Percentiles rank a stretch among this genome's conserved stretches.
phyloP scores from a whole-genome alignment of 2,888 invertebrate genomes.

The Abscondita cerata region DNA sequence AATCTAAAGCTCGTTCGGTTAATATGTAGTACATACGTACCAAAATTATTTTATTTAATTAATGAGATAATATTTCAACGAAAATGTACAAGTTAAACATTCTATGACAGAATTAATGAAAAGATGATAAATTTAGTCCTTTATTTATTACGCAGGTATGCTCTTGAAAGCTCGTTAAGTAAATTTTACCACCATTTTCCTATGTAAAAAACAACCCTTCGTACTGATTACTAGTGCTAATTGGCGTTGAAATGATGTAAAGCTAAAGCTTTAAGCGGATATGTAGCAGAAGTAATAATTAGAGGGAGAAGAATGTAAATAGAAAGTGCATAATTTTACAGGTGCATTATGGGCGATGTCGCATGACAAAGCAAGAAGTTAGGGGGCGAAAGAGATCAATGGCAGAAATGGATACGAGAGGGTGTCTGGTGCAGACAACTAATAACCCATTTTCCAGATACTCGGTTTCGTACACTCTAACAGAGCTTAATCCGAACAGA shows the following conservation, averaged over 20 bases:
- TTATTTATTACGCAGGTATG: constrained; percentile 13
- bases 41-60: constrained; percentile 1
- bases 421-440: constrained; percentile 45
- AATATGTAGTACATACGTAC: too few species aligned
- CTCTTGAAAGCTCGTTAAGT: constrained; percentile 19
- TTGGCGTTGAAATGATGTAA: constrained; percentile 10
- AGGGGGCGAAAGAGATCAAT: constrained; percentile 42
- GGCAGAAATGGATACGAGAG: constrained; percentile 35
- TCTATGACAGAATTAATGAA: neutral
- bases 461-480: constrained; percentile 38
- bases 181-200: constrained; percentile 15
- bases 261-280: constrained; percentile 5
- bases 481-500: constrained; percentile 32
- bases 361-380: constrained; percentile 39
- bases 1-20: too few species aligned
- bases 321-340: constrained; percentile 23
- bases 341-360: constrained; percentile 28
- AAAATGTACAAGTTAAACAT: neutral
- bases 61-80: constrained; percentile 8
- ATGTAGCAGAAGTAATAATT: constrained; percentile 15
- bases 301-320: neutral
- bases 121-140: constrained; percentile 5
- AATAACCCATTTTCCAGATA: constrained; percentile 47
- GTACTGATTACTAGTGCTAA: constrained; percentile 1
- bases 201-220: constrained; percentile 12